Evolutionary conservation across 2,888 invertebrate genomes (phyloP).

Genomic region (Nephrotoma appendiculata): DNA sequence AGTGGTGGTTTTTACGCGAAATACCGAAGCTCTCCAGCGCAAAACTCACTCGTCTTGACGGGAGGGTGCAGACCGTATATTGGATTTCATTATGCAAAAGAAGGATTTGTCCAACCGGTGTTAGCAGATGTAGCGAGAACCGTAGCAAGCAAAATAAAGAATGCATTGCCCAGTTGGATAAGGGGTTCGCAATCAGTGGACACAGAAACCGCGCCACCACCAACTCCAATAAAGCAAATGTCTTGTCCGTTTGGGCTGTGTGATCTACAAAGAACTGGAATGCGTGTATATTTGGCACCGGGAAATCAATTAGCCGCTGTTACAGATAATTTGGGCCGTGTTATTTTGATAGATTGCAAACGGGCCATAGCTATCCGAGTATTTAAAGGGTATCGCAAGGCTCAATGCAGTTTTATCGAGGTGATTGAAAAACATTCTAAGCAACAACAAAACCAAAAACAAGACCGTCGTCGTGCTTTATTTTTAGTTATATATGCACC

Average conservation of each 20-base stretch:
- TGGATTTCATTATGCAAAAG: constrained; percentile 79
- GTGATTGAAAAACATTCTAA: constrained; percentile 46
- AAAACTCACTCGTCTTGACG: constrained; percentile 59
- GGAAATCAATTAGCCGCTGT: constrained; percentile 57
- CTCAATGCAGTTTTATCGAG: constrained; percentile 87
- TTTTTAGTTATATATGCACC: constrained; percentile 91
- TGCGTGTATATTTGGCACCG: constrained; percentile 62
- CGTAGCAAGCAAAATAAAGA: constrained; percentile 75
- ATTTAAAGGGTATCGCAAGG: constrained; percentile 94
- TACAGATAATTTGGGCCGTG: constrained; percentile 75
- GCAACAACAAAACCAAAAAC: constrained; percentile 16
- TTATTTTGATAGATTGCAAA: constrained; percentile 70
- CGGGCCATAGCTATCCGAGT: constrained; percentile 67
- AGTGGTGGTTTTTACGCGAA: constrained; percentile 30
- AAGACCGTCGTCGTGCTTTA: constrained; percentile 38
- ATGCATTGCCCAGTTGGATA: constrained; percentile 49
- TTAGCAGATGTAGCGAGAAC: constrained; percentile 86
- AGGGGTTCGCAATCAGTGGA: constrained; percentile 35
- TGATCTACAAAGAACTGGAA: constrained; percentile 63
- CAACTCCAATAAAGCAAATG: constrained; percentile 45
- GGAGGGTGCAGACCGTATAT: constrained; percentile 72
- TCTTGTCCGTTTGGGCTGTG: constrained; percentile 66
- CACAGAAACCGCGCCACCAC: constrained; percentile 23
- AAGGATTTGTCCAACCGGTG: constrained; percentile 69
- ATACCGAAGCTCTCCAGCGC: constrained; percentile 58